phyloP scores from a whole-genome alignment of 37 sponge, comb jelly and placozoan species.

The Petrosia ficiformis region DNA sequence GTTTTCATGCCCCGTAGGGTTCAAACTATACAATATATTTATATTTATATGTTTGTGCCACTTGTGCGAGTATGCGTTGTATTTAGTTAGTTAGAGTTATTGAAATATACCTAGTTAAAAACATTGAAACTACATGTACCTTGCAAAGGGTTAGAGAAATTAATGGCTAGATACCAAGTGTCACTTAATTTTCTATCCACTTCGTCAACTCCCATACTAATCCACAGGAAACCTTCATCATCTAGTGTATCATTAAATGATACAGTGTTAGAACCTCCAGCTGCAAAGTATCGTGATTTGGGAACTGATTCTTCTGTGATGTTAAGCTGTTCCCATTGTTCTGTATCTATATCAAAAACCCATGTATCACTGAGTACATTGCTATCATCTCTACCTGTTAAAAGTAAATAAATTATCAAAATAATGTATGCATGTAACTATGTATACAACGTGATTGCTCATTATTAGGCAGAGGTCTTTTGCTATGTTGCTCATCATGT shows the following conservation, averaged over 20 bases:
- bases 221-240: slow-evolving; percentile 10
- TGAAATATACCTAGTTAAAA: too few species aligned
- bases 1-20: too few species aligned
- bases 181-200: slow-evolving; percentile 27
- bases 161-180: slow-evolving; percentile 35
- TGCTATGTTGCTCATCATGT: too few species aligned
- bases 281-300: neutral
- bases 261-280: slow-evolving; percentile 31
- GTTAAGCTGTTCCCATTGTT: slow-evolving; percentile 5
- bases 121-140: neutral
- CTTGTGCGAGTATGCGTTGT: too few species aligned
- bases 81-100: too few species aligned
- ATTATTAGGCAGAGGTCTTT: too few species aligned
- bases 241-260: neutral
- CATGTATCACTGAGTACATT: slow-evolving; percentile 35
- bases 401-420: neutral
- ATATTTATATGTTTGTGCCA: too few species aligned
- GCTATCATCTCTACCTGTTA: neutral
- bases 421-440: too few species aligned
- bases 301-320: neutral
- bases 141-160: neutral
- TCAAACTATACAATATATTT: too few species aligned
- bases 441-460: too few species aligned
- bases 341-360: slow-evolving; percentile 3
- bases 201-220: slow-evolving; percentile 33